Percentiles rank a stretch among this genome's conserved stretches.
phyloP scores from a whole-genome alignment of 2,888 invertebrate genomes.

The Troglohyphantes excavatus region DNA sequence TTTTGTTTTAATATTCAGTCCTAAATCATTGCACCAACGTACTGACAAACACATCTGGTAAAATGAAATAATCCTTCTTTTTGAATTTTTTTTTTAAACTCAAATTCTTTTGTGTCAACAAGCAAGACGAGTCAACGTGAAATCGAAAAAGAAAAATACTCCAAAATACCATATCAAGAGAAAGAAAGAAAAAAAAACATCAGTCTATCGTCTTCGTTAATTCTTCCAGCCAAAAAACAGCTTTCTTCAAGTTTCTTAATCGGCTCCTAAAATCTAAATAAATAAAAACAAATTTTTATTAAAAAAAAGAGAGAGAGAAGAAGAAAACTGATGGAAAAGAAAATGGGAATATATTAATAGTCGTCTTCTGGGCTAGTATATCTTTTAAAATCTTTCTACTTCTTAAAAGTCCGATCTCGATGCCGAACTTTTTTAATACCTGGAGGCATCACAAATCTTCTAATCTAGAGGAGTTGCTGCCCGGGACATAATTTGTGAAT shows the following conservation, averaged over 20 bases:
- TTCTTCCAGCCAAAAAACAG: no score
- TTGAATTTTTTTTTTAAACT: no score
- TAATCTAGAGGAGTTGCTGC: conserved; percentile 42
- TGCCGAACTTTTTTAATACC: conserved; percentile 61
- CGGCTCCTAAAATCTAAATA: background rate
- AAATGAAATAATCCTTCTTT: no score
- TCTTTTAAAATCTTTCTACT: conserved; percentile 10
- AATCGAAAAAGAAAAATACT: no score
- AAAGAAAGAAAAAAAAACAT: conserved; percentile 38
- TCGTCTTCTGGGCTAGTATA: conserved; percentile 17
- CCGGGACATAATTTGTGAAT: conserved; percentile 59
- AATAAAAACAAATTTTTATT: conserved; percentile 6
- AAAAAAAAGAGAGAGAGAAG: background rate
- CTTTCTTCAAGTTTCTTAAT: background rate
- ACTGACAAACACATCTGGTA: no score
- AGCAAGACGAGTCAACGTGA: no score
- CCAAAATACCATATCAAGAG: no score
- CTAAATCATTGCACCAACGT: no score
- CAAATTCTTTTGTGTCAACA: no score
- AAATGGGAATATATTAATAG: conserved; percentile 44
- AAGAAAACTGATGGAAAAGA: conserved; percentile 18
- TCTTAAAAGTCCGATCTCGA: background rate
- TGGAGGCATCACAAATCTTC: conserved; percentile 56
- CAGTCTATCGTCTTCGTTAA: conserved; percentile 9
- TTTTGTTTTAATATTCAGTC: no score